Evolutionary conservation across 2,113 vertebrate genomes (phyloP).

Genomic region (Festucalex cinctus): DNA sequence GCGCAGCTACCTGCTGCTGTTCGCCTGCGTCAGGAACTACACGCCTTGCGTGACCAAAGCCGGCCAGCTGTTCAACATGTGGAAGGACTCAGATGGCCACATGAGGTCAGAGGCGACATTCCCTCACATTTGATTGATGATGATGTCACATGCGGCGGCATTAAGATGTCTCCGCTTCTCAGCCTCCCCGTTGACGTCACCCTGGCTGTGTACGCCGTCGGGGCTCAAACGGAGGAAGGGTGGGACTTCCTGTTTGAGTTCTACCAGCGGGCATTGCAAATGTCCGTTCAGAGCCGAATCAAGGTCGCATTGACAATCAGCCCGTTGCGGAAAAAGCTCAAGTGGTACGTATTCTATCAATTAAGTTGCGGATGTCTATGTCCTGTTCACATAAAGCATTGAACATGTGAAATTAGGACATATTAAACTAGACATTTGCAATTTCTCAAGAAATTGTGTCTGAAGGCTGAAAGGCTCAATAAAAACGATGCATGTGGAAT

Average conservation of each 20-base stretch:
- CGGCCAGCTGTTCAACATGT: slow-evolving; percentile 71
- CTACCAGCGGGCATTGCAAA: slow-evolving; percentile 74
- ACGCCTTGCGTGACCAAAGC: slow-evolving; percentile 78
- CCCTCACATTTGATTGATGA: not conserved
- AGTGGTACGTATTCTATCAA: slow-evolving; percentile 65
- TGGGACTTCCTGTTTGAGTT: slow-evolving; percentile 87
- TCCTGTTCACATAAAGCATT: too few species aligned
- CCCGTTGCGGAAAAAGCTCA: slow-evolving; percentile 74
- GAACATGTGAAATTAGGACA: too few species aligned
- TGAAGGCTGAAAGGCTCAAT: too few species aligned
- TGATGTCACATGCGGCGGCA: not conserved
- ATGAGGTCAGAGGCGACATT: slow-evolving; percentile 72
- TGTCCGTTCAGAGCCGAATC: slow-evolving; percentile 71
- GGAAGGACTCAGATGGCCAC: slow-evolving; percentile 80
- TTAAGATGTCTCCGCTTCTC: not conserved
- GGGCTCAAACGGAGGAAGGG: slow-evolving; percentile 77
- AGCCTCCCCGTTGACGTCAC: slow-evolving; percentile 84
- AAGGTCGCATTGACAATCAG: slow-evolving; percentile 75
- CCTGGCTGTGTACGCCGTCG: slow-evolving; percentile 79
- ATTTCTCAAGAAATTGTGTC: too few species aligned
- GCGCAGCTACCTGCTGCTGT: slow-evolving; percentile 76
- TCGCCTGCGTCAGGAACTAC: slow-evolving; percentile 77
- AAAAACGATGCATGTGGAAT: too few species aligned
- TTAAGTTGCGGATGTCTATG: fast-evolving
- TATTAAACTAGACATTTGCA: too few species aligned